Evolutionary conservation across 2,113 vertebrate genomes (phyloP).

Genomic region (Cephalophus harveyi): DNA sequence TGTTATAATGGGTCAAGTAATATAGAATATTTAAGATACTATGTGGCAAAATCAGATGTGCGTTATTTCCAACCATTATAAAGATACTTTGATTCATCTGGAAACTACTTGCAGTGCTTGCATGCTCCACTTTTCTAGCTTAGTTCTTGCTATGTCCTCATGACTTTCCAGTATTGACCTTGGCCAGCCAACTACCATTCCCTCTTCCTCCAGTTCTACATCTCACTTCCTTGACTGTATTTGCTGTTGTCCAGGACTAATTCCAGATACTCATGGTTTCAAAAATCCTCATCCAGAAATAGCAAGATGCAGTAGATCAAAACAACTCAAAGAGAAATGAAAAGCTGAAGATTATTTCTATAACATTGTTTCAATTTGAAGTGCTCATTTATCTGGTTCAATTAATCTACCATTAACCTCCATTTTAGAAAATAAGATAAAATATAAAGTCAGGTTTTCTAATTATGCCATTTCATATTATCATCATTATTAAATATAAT

Average conservation of each 20-base stretch:
- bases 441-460: not conserved
- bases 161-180: not conserved
- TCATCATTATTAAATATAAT: not conserved
- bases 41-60: not conserved
- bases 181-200: not conserved
- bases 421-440: slow-evolving; percentile 7
- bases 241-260: not conserved
- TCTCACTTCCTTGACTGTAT: not conserved
- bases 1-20: not conserved
- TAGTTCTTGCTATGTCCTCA: not conserved
- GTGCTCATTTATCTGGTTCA: not conserved
- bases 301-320: not conserved
- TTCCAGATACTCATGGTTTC: not conserved
- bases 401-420: not conserved
- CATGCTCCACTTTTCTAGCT: not conserved
- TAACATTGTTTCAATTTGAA: not conserved
- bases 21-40: not conserved
- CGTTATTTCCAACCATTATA: not conserved
- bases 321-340: not conserved
- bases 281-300: slow-evolving; percentile 29
- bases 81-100: not conserved
- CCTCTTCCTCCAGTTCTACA: not conserved
- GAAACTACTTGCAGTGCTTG: not conserved
- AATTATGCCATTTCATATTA: not conserved
- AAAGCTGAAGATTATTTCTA: slow-evolving; percentile 26